Percentiles rank a stretch among this genome's conserved stretches.
phyloP scores from a whole-genome alignment of 2,797 vertebrate species.

The Ibycter americanus region DNA sequence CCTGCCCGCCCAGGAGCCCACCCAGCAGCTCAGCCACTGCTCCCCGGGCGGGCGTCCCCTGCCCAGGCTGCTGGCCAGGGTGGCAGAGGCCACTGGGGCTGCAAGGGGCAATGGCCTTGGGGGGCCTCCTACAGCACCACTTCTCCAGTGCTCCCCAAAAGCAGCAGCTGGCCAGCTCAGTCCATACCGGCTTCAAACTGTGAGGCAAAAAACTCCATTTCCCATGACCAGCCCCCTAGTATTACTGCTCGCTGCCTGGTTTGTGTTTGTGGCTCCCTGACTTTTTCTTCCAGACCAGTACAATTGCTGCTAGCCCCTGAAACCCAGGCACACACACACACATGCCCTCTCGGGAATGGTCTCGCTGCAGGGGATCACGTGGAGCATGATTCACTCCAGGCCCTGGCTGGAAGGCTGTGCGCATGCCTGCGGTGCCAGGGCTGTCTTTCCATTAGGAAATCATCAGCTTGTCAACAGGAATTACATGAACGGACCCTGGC shows the following conservation, averaged over 20 bases:
- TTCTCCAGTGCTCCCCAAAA: not conserved
- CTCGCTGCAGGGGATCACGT: not conserved
- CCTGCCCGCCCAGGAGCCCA: not conserved
- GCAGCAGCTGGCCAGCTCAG: not conserved
- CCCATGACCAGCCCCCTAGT: rapidly evolving
- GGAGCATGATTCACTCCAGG: not conserved
- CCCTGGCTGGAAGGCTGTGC: not conserved
- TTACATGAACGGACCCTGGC: not conserved
- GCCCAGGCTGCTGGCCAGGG: not conserved
- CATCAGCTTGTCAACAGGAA: not conserved
- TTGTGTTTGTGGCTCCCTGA: not conserved
- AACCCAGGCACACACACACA: not conserved
- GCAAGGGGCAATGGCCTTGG: not conserved
- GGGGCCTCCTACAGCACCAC: not conserved
- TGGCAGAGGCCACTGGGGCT: not conserved
- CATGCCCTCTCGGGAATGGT: rapidly evolving
- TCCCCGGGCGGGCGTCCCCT: rapidly evolving
- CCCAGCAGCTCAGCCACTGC: not conserved
- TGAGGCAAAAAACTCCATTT: not conserved
- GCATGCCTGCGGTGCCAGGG: not conserved
- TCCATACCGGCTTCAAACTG: rapidly evolving
- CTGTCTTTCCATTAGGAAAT: not conserved
- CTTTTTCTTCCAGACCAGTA: not conserved
- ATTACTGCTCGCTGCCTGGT: rapidly evolving
- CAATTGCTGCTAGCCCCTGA: not conserved